These are phyloP conservation scores for Lepus timidus DNA, from an alignment of 2,113 vertebrate genomes.

Conservation along the genomic window DNA sequence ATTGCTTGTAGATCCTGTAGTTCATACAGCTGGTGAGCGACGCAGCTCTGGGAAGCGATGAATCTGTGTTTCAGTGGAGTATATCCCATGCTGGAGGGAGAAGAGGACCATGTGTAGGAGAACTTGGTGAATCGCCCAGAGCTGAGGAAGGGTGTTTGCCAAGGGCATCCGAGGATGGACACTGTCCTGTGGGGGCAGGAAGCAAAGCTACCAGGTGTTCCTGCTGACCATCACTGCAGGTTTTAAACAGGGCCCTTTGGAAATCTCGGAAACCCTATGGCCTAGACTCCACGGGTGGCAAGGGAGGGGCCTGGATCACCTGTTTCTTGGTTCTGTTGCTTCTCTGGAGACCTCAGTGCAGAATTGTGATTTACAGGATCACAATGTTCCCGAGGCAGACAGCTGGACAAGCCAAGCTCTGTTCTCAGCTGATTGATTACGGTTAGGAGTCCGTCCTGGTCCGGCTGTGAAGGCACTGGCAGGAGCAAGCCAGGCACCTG, in stretches of 20 bases:
- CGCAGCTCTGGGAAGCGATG: too few relatives aligned
- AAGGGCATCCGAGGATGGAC: background rate
- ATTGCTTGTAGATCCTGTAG: background rate
- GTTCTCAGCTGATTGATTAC: background rate
- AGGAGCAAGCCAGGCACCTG: rapidly evolving
- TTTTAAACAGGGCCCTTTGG: too few relatives aligned
- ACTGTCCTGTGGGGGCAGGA: background rate
- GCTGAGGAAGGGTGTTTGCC: background rate
- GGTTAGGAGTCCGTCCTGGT: background rate
- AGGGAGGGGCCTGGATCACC: rapidly evolving
- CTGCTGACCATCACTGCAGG: too few relatives aligned
- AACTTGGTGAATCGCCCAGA: background rate
- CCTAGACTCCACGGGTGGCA: background rate
- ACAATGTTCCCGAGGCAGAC: background rate
- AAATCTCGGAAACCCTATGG: too few relatives aligned
- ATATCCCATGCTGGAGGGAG: too few relatives aligned
- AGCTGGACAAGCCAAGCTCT: background rate
- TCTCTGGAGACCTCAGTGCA: background rate
- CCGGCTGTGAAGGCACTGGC: rapidly evolving
- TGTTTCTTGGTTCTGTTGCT: background rate
- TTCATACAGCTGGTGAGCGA: too few relatives aligned
- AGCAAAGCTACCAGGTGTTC: rapidly evolving
- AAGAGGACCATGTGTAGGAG: background rate
- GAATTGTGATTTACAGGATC: background rate
- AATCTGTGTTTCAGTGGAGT: too few relatives aligned